Evolutionary conservation across 2,888 invertebrate species (phyloP), one percentile per base, ranked within the genome.

Genomic region (Pherbina coryleti): DNA sequence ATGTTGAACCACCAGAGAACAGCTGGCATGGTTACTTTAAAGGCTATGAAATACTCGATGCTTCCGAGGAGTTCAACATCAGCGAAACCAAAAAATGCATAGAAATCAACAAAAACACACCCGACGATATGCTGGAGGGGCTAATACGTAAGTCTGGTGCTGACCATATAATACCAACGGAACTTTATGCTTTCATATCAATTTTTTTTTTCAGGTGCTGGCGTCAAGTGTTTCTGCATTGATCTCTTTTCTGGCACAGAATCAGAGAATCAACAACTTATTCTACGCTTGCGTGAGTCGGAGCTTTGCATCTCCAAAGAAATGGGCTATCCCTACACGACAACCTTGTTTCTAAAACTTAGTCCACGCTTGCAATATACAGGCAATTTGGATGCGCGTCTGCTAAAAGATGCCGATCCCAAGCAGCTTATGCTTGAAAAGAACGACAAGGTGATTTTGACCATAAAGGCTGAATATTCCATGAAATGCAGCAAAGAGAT

Each of bases 351-450:
- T 51, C 85, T 84, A 3, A 84, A 84, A 51, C 49, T 88, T 1
- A 84, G 86, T 57, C 88, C 89, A 2, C 86, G 88, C 8, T 64
- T 82, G 25, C 88, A 86, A 14, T 88, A 82, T 51, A 87, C 84
- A 2, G 88, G 88, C 0, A 69, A 81, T 17, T 75, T 88, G 76
- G 78, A 80, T 1, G 17, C 62, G 1, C 22, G 19, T 62, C 25
- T 75, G 67, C 14, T 17, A 8, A 25, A 11, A n/a, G 3, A 8
- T 5, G 28, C 1, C 17, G 25, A 5, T 9, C 66, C 22, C 14
- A 25, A 55, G 1, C 37, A 11, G 1, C 28, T 82, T 0, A 28
- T 77, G 0, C 51, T 88, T 17, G 62, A 75, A 3, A 80, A 79
- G 19, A 80, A 82, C 1, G 69, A 74, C 4, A 73, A 76, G 5